phyloP scores from a whole-genome alignment of 37 sponge, comb jelly and placozoan species.

The Trichoplax adhaerens region DNA sequence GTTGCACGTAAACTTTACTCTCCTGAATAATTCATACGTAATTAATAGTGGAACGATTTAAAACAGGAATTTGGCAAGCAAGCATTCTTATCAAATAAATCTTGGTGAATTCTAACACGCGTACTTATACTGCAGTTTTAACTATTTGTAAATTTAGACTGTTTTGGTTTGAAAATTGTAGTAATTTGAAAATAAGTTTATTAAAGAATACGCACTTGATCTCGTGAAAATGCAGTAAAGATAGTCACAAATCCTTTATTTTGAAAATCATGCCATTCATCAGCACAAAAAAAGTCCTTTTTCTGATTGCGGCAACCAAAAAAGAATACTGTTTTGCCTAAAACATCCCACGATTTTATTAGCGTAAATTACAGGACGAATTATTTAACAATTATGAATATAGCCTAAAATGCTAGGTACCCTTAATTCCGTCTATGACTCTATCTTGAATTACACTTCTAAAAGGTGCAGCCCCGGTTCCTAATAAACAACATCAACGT shows the following conservation, averaged over 20 bases:
- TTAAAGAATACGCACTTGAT: conserved; percentile 23
- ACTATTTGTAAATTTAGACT: too few relatives aligned
- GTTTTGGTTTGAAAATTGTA: too few relatives aligned
- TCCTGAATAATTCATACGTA: conserved; percentile 13
- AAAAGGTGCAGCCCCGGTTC: conserved; percentile 97
- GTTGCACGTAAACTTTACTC: conserved; percentile 84
- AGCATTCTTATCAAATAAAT: too few relatives aligned
- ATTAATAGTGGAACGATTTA: too few relatives aligned
- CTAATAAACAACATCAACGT: background rate
- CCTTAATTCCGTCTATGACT: conserved; percentile 2
- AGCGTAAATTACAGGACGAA: too few relatives aligned
- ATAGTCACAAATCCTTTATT: conserved; percentile 20
- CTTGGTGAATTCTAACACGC: too few relatives aligned
- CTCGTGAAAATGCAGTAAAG: conserved; percentile 82
- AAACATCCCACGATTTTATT: too few relatives aligned
- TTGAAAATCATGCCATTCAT: conserved; percentile 55
- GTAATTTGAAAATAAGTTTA: too few relatives aligned
- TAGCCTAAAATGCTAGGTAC: conserved; percentile 7
- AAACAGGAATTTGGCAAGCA: too few relatives aligned
- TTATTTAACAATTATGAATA: background rate
- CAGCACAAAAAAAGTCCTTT: conserved; percentile 61
- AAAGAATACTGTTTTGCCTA: background rate
- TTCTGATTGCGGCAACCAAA: conserved; percentile 80
- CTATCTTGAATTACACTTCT: conserved; percentile 69
- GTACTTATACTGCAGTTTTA: too few relatives aligned